Evolutionary conservation across 2,797 vertebrate genomes (phyloP).

Genomic region (Hypotaenidia okinawae): DNA sequence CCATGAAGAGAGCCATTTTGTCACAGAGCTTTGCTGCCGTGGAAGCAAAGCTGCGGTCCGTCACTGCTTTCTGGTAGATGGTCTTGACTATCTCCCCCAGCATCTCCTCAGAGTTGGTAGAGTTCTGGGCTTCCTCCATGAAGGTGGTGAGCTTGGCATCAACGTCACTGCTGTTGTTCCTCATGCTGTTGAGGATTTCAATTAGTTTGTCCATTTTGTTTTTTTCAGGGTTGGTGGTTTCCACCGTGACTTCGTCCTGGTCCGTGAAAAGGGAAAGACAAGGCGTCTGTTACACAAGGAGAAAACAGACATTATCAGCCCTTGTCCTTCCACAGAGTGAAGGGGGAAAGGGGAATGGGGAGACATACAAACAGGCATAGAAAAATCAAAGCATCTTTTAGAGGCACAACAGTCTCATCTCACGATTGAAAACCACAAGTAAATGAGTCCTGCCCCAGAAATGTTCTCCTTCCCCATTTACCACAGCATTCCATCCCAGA

Average conservation of each 20-base stretch:
- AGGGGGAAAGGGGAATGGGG: neutral
- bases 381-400: conserved; percentile 29
- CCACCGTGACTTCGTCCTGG: conserved; percentile 88
- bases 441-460: neutral
- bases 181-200: conserved; percentile 95
- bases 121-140: conserved; percentile 96
- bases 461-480: neutral
- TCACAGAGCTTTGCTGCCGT: conserved; percentile 94
- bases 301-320: conserved; percentile 46
- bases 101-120: conserved; percentile 91
- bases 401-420: neutral
- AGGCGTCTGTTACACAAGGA: conserved; percentile 74
- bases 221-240: conserved; percentile 80
- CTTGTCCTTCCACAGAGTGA: conserved; percentile 36
- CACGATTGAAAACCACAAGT: neutral
- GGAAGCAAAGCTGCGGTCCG: conserved; percentile 93
- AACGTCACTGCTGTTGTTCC: conserved; percentile 93
- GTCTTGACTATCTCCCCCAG: conserved; percentile 90
- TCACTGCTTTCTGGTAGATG: conserved; percentile 93
- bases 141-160: conserved; percentile 92
- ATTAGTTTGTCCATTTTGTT: conserved; percentile 93
- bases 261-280: conserved; percentile 75
- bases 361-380: conserved; percentile 5
- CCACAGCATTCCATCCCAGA: neutral
- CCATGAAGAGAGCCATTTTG: conserved; percentile 98